These are phyloP conservation scores for Chromoteleia sp. DNA, from an alignment of 2,888 invertebrate species.

Conservation along the genomic window DNA sequence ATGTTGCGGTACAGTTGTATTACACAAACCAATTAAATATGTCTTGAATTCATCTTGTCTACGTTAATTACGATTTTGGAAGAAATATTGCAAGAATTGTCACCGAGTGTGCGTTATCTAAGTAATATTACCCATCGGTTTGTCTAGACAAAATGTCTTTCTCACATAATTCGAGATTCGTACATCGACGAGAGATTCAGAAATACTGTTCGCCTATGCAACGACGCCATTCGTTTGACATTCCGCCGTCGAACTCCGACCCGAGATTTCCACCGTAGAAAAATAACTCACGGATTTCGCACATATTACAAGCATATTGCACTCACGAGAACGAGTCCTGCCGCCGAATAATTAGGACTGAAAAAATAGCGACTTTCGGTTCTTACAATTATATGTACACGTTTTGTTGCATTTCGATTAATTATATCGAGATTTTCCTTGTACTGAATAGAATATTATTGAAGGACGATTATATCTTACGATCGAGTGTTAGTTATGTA, in stretches of 20 bases:
- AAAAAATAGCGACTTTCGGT: slow-evolving; percentile 28
- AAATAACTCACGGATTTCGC: slow-evolving; percentile 53
- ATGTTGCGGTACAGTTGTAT: too few species aligned
- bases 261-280: slow-evolving; percentile 48
- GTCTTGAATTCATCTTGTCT: too few species aligned
- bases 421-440: slow-evolving; percentile 2
- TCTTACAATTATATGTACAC: slow-evolving; percentile 20
- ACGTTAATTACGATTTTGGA: too few species aligned
- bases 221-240: slow-evolving; percentile 41
- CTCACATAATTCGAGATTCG: slow-evolving; percentile 12
- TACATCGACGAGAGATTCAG: slow-evolving; percentile 20
- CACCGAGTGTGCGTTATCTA: too few species aligned
- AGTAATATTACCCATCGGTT: too few species aligned
- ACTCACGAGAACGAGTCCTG: slow-evolving; percentile 35
- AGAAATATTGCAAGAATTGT: too few species aligned
- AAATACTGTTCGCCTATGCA: slow-evolving; percentile 37
- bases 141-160: too few species aligned
- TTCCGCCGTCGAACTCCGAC: slow-evolving; percentile 32
- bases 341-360: slow-evolving; percentile 1
- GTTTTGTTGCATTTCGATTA: slow-evolving; percentile 13
- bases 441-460: slow-evolving; percentile 23
- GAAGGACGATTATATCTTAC: neutral
- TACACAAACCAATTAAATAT: too few species aligned
- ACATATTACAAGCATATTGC: slow-evolving; percentile 45
- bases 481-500: neutral